Base-by-base conservation (phyloP, 2,888 invertebrate genomes). In the Heliconius cydno region DNA sequence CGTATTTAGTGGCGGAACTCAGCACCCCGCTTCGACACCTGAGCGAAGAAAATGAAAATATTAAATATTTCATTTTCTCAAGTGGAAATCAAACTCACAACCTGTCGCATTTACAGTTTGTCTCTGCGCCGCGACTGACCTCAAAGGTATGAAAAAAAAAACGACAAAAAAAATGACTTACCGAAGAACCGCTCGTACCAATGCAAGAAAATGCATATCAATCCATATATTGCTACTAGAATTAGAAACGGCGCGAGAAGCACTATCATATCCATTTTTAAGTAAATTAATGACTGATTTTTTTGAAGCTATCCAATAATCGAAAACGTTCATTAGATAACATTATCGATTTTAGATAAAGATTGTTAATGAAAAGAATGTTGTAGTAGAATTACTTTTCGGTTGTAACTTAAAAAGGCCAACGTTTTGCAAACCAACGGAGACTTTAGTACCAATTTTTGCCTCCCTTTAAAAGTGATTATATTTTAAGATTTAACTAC, bases 301-400 rank as follows among this genome's bases (percentile, higher is more conserved):
- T 60, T 60, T 60, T 73, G 57, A 38, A 60, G 30, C 22, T 73
- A 34, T 60, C 25, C 15, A 34, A 57, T 73, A 60, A 73, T 73
- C 73, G 22, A 60, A 60, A 73, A 73, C n/a, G 15, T n/a, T 25
- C 15, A 57, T 30, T 15, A 60, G 60, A 25, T 60, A 34, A 38
- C 34, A 60, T 73, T 34, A 73, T 60, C 70, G 70, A 73, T 73
- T 60, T 30, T 15, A 60, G 60, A 73, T 73, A 73, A 73, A 38
- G 41, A 70, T 46, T 70, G 3, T 70, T 70, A 70, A 70, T 70
- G 41, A 70, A 46, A 13, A n/a, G 1, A 46, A 70, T 70, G 25
- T 70, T 70, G 70, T 46, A 13, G 41, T 46, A 25, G 7, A 28
- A 3, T 7, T 15, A 9, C 46, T 0, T 41, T 46, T n/a, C n/a